A percentile compares a stretch with the other conserved stretches of the same genome.
phyloP scores from a whole-genome alignment of 2,888 invertebrate genomes.

The Synergus gifuensis region DNA sequence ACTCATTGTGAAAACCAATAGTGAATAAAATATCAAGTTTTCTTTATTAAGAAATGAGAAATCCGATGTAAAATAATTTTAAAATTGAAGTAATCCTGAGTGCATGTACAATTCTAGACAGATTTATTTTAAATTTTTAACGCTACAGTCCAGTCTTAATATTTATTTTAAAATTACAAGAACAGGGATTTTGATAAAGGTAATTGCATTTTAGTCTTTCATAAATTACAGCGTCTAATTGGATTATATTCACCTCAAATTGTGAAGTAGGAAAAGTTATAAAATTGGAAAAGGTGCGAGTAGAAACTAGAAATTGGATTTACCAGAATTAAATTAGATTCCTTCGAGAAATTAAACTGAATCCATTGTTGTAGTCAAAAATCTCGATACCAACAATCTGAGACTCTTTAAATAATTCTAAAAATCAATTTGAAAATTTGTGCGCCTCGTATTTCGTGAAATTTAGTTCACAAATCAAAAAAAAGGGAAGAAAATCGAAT shows the following conservation, averaged over 20 bases:
- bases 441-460: neutral
- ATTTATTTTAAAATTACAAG: no score
- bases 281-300: neutral
- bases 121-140: no score
- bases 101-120: no score
- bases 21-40: neutral
- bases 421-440: neutral
- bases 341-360: neutral
- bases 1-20: neutral
- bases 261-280: neutral
- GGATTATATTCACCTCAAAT: neutral
- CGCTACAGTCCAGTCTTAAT: no score
- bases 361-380: no score
- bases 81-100: neutral
- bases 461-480: neutral
- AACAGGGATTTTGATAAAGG: neutral
- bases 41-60: no score
- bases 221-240: neutral
- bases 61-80: neutral
- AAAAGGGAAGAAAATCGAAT: slow-evolving; percentile 16
- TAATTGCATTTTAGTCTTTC: neutral
- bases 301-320: neutral
- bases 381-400: no score
- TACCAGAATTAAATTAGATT: neutral
- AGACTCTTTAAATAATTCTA: neutral